Percentiles rank a stretch among this genome's conserved stretches.
phyloP scores from a whole-genome alignment of 1,140 invertebrate species.

The Paraescarpia echinospica region DNA sequence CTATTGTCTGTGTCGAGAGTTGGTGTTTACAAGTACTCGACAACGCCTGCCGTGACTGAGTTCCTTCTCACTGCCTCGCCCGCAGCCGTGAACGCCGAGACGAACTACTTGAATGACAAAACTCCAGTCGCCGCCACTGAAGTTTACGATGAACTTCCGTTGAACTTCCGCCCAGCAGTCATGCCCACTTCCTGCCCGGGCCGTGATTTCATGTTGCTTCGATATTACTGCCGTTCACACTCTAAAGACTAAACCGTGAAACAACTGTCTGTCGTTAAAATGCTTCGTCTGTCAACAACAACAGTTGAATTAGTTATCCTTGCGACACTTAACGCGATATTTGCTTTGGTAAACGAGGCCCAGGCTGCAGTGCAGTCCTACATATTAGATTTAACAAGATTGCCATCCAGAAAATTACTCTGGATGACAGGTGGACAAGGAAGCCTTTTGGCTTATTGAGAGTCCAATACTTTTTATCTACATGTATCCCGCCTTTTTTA shows the following conservation, averaged over 20 bases:
- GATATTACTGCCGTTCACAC: background rate
- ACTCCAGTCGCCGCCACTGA: background rate
- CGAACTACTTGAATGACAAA: background rate
- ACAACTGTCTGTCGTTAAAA: background rate
- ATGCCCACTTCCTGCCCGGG: background rate
- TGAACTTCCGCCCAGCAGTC: background rate
- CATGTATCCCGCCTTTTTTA: no score
- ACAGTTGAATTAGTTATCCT: background rate
- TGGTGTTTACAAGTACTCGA: background rate
- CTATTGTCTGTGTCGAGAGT: background rate
- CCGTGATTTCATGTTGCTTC: background rate
- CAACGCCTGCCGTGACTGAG: background rate
- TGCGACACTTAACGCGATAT: no score
- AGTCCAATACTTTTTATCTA: no score
- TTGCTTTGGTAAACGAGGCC: no score
- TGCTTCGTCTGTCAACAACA: background rate
- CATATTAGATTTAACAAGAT: no score
- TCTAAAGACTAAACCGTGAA: background rate
- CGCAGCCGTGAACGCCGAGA: background rate
- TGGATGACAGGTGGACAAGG: no score
- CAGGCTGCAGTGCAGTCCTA: no score
- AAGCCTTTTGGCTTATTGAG: no score
- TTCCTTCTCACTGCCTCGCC: background rate
- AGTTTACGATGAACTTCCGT: conserved; percentile 1
- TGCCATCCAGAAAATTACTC: no score